Conservation (phyloP, 1,140 invertebrate genomes). For the Drosophila cardini region DNA sequence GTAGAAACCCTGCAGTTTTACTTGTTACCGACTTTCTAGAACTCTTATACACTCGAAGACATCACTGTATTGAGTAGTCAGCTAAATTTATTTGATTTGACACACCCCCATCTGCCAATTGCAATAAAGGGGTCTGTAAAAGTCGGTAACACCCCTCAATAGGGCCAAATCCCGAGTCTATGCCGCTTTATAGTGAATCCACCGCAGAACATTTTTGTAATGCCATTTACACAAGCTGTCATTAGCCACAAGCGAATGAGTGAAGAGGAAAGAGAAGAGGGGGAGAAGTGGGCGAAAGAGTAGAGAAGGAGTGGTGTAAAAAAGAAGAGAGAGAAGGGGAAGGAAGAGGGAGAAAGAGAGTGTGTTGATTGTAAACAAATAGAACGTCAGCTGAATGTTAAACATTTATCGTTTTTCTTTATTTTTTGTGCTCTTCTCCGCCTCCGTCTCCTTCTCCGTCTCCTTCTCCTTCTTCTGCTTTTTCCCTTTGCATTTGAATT, state of each 20-base stretch:
- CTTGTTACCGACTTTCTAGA: no score
- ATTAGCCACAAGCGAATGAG: constrained; percentile 30
- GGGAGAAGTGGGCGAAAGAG: neutral
- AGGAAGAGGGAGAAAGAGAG: neutral
- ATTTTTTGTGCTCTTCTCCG: neutral
- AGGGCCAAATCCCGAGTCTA: neutral
- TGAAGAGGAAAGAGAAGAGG: no score
- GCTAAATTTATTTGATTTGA: no score
- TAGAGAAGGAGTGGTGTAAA: neutral
- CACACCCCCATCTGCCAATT: no score
- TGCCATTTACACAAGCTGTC: constrained; percentile 46
- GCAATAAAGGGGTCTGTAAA: no score
- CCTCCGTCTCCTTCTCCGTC: neutral
- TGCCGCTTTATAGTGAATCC: constrained; percentile 13
- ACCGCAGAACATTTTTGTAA: constrained; percentile 42
- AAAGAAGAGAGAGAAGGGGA: neutral
- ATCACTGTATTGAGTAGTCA: no score
- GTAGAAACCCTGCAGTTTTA: no score
- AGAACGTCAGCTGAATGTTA: constrained; percentile 52
- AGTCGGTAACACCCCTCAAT: neutral
- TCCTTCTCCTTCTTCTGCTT: neutral
- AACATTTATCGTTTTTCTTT: constrained; percentile 30
- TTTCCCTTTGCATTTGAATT: constrained; percentile 26
- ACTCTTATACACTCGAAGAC: no score
- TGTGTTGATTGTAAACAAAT: constrained; percentile 47